phyloP scores from a whole-genome alignment of 92 coral and sea anemone genomes.

The Nematostella vectensis region DNA sequence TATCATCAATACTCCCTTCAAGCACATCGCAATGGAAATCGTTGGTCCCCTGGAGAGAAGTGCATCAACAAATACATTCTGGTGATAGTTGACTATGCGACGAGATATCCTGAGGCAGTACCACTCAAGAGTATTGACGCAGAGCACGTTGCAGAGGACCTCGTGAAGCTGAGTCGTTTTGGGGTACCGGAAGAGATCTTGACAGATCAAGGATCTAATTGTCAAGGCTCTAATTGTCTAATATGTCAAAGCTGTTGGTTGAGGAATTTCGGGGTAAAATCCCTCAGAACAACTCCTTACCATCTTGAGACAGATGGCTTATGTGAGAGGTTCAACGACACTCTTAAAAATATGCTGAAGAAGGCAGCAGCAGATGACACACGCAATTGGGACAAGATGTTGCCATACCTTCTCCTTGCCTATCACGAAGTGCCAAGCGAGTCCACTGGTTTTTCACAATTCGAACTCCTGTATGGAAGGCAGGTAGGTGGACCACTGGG shows the following conservation, averaged over 20 bases:
- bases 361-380: conserved; percentile 26
- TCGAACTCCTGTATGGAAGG: conserved; percentile 46
- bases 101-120: conserved; percentile 36
- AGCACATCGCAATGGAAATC: conserved; percentile 27
- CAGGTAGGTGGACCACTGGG: conserved; percentile 49
- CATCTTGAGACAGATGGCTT: conserved; percentile 53
- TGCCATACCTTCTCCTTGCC: conserved; percentile 27
- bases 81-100: conserved; percentile 23
- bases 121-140: conserved; percentile 20
- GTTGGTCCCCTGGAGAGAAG: conserved; percentile 16
- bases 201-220: conserved; percentile 66
- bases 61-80: conserved; percentile 32
- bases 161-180: conserved; percentile 21
- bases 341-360: conserved; percentile 30
- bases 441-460: conserved; percentile 49
- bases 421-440: conserved; percentile 41
- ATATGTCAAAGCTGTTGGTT: too few relatives aligned
- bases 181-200: conserved; percentile 31
- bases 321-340: conserved; percentile 35
- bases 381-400: conserved; percentile 37
- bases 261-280: conserved; percentile 42
- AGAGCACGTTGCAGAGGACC: conserved; percentile 24
- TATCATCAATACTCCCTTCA: too few relatives aligned
- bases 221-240: conserved; percentile 52
- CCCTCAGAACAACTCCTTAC: conserved; percentile 32